Evolutionary conservation across 2,113 vertebrate genomes (phyloP).

Genomic region (Leptobrachium leishanense): DNA sequence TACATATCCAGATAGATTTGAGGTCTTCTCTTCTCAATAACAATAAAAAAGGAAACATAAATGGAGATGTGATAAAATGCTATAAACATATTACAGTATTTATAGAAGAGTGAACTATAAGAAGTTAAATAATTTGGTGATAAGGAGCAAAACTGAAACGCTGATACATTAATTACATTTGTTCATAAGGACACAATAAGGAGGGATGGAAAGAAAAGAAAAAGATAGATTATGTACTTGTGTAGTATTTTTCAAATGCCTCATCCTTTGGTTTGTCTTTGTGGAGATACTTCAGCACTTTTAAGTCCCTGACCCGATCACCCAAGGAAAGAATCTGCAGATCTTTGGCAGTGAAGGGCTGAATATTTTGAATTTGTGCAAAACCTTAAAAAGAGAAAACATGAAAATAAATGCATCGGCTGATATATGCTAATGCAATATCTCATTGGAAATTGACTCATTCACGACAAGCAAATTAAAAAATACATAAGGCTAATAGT

Average conservation of each 20-base stretch:
- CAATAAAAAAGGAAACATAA: slow-evolving; percentile 4
- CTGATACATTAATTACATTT: no score
- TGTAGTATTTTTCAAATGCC: slow-evolving; percentile 82
- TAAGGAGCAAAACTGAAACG: no score
- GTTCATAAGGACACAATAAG: no score
- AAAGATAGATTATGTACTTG: slow-evolving; percentile 69
- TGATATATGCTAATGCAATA: no score
- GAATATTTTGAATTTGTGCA: slow-evolving; percentile 89
- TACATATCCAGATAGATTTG: slow-evolving; percentile 69
- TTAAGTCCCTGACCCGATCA: slow-evolving; percentile 86
- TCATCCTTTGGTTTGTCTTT: slow-evolving; percentile 80
- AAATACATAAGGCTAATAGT: no score
- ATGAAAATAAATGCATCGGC: not conserved
- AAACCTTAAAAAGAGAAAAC: slow-evolving; percentile 65
- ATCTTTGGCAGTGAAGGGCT: slow-evolving; percentile 90
- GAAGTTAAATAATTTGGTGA: no score
- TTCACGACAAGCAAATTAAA: no score
- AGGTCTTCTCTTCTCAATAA: slow-evolving; percentile 66
- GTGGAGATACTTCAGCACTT: slow-evolving; percentile 79
- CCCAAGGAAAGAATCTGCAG: slow-evolving; percentile 87
- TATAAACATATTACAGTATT: no score
- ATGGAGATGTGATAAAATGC: no score
- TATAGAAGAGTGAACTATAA: no score
- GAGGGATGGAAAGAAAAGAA: no score
- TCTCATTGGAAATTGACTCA: no score